phyloP scores from a whole-genome alignment of 2,888 invertebrate species.

The Scaptomyza cyrtandrae region DNA sequence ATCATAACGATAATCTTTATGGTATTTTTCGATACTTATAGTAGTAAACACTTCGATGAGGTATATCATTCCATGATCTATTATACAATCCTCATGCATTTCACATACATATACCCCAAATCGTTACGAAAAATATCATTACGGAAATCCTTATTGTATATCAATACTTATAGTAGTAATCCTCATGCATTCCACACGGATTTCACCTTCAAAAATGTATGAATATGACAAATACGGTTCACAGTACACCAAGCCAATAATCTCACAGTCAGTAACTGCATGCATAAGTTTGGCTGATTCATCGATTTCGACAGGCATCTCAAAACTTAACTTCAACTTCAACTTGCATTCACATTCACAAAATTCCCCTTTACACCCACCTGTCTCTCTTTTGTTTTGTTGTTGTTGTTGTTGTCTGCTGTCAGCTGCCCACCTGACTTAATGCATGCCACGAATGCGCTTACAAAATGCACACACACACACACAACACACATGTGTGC shows the following conservation, averaged over 20 bases:
- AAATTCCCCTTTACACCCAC: slow-evolving; percentile 22
- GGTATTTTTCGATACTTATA: too few species aligned
- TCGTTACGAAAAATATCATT: too few species aligned
- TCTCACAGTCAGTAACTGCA: slow-evolving; percentile 19
- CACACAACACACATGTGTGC: not conserved
- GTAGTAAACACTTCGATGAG: too few species aligned
- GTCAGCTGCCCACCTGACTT: slow-evolving; percentile 43
- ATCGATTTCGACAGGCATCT: slow-evolving; percentile 54
- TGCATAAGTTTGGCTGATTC: slow-evolving; percentile 41
- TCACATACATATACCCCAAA: too few species aligned
- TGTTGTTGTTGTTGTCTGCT: not conserved
- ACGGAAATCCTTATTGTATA: too few species aligned
- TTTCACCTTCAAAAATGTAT: slow-evolving; percentile 5
- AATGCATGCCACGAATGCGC: slow-evolving; percentile 29
- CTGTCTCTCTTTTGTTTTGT: not conserved
- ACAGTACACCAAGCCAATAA: slow-evolving; percentile 15
- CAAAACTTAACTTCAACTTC: not conserved
- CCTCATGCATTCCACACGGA: slow-evolving; percentile 16
- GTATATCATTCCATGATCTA: too few species aligned
- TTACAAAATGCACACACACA: slow-evolving; percentile 39
- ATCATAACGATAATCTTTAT: too few species aligned
- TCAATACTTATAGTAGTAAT: too few species aligned
- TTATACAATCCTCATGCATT: too few species aligned
- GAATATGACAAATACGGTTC: slow-evolving; percentile 11
- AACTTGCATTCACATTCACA: slow-evolving; percentile 6